Conservation (phyloP, 2,888 invertebrate species). For the Stenchaetothrips biformis region DNA sequence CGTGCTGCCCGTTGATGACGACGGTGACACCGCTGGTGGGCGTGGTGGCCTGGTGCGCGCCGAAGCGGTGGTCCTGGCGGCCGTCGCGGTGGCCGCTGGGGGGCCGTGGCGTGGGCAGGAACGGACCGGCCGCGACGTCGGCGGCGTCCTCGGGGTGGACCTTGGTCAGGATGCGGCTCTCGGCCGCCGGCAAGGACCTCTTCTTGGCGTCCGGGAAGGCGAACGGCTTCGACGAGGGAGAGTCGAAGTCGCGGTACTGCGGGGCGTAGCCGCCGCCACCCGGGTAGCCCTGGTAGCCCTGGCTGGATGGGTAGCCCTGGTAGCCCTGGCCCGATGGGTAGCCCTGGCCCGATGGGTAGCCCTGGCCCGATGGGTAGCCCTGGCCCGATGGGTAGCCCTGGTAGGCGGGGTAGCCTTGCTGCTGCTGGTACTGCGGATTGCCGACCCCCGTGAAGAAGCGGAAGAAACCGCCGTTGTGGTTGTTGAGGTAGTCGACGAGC, state of each 20-base stretch:
- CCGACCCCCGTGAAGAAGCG: constrained; percentile 63
- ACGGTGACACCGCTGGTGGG: neutral
- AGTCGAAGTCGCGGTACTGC: constrained; percentile 34
- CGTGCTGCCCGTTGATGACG: neutral
- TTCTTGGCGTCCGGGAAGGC: neutral
- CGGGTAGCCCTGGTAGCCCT: neutral
- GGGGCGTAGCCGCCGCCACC: constrained; percentile 31
- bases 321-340: constrained; percentile 29
- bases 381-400: constrained; percentile 30
- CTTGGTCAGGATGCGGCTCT: constrained; percentile 29
- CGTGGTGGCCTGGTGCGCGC: neutral
- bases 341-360: constrained; percentile 32
- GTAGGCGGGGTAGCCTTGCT: constrained; percentile 35
- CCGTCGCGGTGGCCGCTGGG: neutral
- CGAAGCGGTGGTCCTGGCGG: neutral
- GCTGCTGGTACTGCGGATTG: constrained; percentile 41
- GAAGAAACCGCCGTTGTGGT: constrained; percentile 81
- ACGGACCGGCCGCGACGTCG: neutral
- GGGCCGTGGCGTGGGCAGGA: constrained; percentile 8
- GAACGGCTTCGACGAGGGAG: neutral
- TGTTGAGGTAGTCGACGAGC: constrained; percentile 73
- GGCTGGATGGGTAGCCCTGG: constrained; percentile 29
- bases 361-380: neutral
- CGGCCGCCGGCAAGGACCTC: neutral
- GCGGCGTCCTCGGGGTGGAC: constrained; percentile 26